These are phyloP conservation scores for Cynopterus sphinx DNA, from an alignment of 2,797 vertebrate species.

Conservation along the genomic window DNA sequence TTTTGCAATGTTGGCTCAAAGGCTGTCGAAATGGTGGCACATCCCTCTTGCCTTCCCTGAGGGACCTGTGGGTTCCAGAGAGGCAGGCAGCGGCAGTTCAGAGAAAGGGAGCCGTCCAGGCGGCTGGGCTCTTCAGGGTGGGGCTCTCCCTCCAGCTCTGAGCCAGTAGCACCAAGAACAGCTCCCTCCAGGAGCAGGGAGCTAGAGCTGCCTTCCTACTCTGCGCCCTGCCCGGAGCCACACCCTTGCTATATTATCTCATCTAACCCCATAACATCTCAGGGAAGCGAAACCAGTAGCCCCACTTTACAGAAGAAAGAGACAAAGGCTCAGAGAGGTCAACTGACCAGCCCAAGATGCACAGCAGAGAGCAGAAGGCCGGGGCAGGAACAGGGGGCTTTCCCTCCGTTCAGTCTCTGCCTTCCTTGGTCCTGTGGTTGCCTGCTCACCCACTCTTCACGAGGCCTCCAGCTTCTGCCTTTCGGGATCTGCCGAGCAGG, in stretches of 20 bases:
- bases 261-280: neutral
- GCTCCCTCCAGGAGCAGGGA: neutral
- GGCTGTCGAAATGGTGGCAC: neutral
- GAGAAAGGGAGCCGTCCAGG: neutral
- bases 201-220: accelerated
- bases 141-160: neutral
- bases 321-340: neutral
- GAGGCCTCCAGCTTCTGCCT: too few species aligned
- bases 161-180: neutral
- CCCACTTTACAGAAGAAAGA: neutral
- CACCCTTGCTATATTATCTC: neutral
- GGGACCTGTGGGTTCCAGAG: neutral
- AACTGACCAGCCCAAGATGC: neutral
- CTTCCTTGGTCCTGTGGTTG: neutral
- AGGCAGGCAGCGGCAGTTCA: neutral
- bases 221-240: neutral
- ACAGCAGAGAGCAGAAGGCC: neutral
- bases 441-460: accelerated
- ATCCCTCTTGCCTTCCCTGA: neutral
- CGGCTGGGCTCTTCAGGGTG: too few species aligned
- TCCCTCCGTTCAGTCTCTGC: neutral
- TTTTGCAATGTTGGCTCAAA: neutral
- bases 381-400: accelerated
- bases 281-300: neutral
- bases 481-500: accelerated